Base-by-base conservation (phyloP, 2,113 vertebrate genomes). In the Aepyceros melampus region DNA sequence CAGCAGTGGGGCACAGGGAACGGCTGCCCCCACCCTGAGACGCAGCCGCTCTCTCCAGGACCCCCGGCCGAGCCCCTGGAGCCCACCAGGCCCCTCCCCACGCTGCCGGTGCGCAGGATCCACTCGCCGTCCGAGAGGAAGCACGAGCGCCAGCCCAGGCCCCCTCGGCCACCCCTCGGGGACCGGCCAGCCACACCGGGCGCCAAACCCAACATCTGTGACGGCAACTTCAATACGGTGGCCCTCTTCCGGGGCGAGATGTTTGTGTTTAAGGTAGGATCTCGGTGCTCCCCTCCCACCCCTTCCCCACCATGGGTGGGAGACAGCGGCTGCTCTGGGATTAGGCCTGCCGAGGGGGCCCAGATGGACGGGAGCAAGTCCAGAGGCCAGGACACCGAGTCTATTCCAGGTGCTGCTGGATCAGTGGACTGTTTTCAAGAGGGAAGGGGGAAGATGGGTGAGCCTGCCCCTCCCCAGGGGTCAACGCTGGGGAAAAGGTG, bases 241-340 rank as follows among this genome's bases (percentile, higher is more conserved):
- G 99, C 99, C 93, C 99, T 99, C 98, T 99, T 99, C 98, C 99
- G 99, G 88, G 99, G 99, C 84, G 99, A 99, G 99, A 99, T 99
- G 99, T 99, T 99, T 97, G 99, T 99, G 95, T 99, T 99, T 98
- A 99, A 99, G 99, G 99, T 99, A 99, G 98, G 98, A 29, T 45
- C 45, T 47, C 10, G n/a, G 33, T 49, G 17, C n/a, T 60, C 16
- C 36, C 13, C 17, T 76, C 19, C 64, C 6, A 43, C 17, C 79
- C 40, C 31, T 47, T 33, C 19, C 55, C 56, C 21, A 40, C 7
- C 25, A 31, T 0, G 27, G 83, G 33, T 36, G 17, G 29, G 56
- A 49, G 27, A 76, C 43, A 33, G 33, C 36, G 16, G 27, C 85
- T 27, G 33, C 62, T 74, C 86, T 25, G 45, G 62, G 71, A 53